Conservation (phyloP, 2,888 invertebrate species). For the Sphecodes monilicornis region DNA sequence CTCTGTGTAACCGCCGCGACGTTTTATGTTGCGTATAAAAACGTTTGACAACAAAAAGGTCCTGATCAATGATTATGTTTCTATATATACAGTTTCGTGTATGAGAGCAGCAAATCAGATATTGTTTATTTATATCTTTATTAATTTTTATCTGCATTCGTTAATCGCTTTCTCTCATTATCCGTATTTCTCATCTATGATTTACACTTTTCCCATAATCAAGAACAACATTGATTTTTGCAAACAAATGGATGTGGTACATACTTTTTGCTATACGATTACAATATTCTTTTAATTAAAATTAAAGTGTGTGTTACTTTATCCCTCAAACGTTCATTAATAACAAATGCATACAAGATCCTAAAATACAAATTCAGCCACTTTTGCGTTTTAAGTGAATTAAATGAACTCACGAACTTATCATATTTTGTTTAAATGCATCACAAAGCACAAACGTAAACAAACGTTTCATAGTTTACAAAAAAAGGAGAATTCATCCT, state of each 20-base stretch:
- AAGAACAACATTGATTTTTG: background rate
- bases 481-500: no score
- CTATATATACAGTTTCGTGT: background rate
- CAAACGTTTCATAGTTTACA: no score
- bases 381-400: no score
- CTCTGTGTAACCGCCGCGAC: background rate
- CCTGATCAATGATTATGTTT: background rate
- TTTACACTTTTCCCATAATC: background rate
- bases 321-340: no score
- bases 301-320: no score
- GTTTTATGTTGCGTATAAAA: slow-evolving; percentile 5
- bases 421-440: no score
- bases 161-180: background rate
- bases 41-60: background rate
- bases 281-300: no score
- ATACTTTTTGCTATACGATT: no score
- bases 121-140: background rate
- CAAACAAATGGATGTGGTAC: background rate
- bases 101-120: background rate
- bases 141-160: background rate
- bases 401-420: no score
- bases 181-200: background rate
- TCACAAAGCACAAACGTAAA: no score
- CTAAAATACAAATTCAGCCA: no score
- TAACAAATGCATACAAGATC: no score